phyloP scores from a whole-genome alignment of 2,888 invertebrate species.

The Merodon equestris region DNA sequence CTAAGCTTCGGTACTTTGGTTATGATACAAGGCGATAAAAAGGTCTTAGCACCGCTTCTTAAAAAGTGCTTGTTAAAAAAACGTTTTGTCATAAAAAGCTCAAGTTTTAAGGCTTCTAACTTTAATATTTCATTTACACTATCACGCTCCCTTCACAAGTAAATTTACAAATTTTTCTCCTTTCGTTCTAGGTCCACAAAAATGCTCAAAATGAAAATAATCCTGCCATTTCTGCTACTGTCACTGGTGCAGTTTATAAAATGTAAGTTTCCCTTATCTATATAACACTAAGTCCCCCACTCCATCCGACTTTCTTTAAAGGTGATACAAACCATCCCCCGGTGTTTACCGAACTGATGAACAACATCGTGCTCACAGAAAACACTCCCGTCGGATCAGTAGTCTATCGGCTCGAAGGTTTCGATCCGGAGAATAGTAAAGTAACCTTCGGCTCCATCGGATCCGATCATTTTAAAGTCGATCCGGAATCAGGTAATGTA shows the following conservation, averaged over 20 bases:
- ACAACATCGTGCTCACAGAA: slow-evolving; percentile 88
- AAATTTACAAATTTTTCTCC: background rate
- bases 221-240: slow-evolving; percentile 37
- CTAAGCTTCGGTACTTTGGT: too few species aligned
- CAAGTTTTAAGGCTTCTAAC: too few species aligned
- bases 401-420: slow-evolving; percentile 88
- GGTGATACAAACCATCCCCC: slow-evolving; percentile 84
- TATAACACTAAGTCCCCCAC: too few species aligned
- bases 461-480: slow-evolving; percentile 89
- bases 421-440: slow-evolving; percentile 89
- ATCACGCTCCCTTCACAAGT: too few species aligned
- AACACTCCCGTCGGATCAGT: slow-evolving; percentile 87
- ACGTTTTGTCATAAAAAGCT: too few species aligned
- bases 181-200: slow-evolving; percentile 30
- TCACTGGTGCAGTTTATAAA: slow-evolving; percentile 35
- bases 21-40: too few species aligned
- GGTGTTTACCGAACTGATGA: slow-evolving; percentile 86
- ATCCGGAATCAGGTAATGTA: slow-evolving; percentile 88
- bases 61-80: too few species aligned
- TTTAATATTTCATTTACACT: too few species aligned
- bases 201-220: slow-evolving; percentile 34
- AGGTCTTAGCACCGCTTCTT: too few species aligned
- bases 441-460: slow-evolving; percentile 86
- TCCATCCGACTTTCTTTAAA: slow-evolving; percentile 60
- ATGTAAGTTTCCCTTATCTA: slow-evolving; percentile 34